Base-by-base conservation (phyloP, 1,140 invertebrate species). In the Goniozus legneri region DNA sequence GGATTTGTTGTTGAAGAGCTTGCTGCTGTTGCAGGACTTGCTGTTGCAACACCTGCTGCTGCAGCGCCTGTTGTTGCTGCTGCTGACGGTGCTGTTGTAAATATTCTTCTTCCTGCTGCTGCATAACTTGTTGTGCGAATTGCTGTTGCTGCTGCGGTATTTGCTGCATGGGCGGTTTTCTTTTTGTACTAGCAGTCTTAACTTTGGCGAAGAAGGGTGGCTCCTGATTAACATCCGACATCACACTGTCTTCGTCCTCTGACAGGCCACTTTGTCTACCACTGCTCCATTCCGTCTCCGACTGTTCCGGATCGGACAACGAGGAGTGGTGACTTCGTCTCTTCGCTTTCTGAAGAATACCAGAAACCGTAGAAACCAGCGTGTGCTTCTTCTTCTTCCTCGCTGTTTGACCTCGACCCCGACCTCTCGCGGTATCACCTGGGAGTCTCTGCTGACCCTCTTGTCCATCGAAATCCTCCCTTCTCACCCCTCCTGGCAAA, bases 271-370 rank as follows among this genome's bases (percentile, higher is more conserved):
- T 84, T 14, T 83, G 83, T 56, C 82, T 71, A 6, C 81, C 80
- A 20, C 80, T 79, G 30, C 80, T 82, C 84, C 84, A 87, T 63
- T 89, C 86, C 16, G 82, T 83, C 69, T 89, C 86, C 1, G 86
- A 88, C 33, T 87, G 85, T 70, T 89, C 87, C 3, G 85, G 84
- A 70, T 88, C 86, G 6, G 86, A 89, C 20, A 87, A 55, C 0
- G 83, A 87, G 12, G 73, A 71, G 2, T 73, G 72, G 49, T 77
- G 69, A 49, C 79, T 80, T 74, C 82, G 82, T 58, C 84, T 70
- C 69, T 87, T 86, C 0, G 86, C 86, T 75, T 89, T 89, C 67
- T 89, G 86, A 21, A 91, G 69, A 56, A 90, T 83, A 7, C 86
- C 87, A 0, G 87, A 88, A 60, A 91, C 84, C 0, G 87, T 89